These are phyloP conservation scores for Odocoileus virginianus DNA, from an alignment of 2,113 vertebrate genomes.

Conservation along the genomic window DNA sequence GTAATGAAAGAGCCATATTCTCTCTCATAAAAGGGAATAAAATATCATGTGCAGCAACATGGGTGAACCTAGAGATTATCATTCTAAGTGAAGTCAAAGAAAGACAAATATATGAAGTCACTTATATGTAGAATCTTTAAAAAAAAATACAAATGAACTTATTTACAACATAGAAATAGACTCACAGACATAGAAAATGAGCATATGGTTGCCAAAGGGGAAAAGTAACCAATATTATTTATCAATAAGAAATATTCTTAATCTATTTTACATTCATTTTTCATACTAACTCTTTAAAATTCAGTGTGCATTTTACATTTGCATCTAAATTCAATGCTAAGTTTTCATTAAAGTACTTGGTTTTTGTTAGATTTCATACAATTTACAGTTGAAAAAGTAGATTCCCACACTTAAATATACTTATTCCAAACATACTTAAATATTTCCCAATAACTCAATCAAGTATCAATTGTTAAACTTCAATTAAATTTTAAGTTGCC, in stretches of 20 bases:
- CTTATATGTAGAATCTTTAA: neutral
- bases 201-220: neutral
- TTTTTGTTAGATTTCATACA: slow-evolving; percentile 19
- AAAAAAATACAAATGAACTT: neutral
- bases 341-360: neutral
- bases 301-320: neutral
- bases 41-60: neutral
- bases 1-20: neutral
- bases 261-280: neutral
- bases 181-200: neutral
- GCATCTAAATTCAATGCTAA: neutral
- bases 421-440: neutral
- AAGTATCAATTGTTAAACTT: neutral
- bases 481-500: neutral
- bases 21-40: neutral
- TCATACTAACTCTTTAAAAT: neutral
- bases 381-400: slow-evolving; percentile 13
- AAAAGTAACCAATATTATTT: neutral
- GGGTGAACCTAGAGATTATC: neutral
- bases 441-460: neutral
- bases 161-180: neutral
- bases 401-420: neutral
- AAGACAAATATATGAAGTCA: neutral
- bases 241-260: neutral
- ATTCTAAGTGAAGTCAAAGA: neutral